phyloP scores from a whole-genome alignment of 2,113 vertebrate genomes.

The Elaphurus davidianus region DNA sequence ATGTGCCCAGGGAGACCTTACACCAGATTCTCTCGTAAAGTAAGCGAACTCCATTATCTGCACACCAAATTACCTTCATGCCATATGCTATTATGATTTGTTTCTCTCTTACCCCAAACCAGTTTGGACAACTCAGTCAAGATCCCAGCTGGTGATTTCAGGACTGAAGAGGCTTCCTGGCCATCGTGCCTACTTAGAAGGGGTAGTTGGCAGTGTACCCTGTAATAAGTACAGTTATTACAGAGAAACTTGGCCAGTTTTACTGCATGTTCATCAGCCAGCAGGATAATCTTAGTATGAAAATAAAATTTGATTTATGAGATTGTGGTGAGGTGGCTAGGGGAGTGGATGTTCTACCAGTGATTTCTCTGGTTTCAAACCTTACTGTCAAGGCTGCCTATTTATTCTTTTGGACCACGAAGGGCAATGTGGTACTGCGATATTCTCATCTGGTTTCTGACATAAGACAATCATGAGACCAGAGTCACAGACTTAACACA shows the following conservation, averaged over 20 bases:
- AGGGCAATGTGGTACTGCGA: neutral
- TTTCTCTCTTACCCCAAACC: neutral
- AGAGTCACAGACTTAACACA: neutral
- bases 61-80: neutral
- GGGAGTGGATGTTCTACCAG: neutral
- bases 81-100: neutral
- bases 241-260: neutral
- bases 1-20: neutral
- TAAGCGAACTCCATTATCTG: neutral
- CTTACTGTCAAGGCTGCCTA: neutral
- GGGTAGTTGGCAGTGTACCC: neutral
- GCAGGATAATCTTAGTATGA: neutral
- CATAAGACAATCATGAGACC: neutral
- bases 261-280: neutral
- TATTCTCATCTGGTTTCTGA: neutral
- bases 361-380: neutral
- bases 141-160: neutral
- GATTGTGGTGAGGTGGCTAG: neutral
- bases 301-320: neutral
- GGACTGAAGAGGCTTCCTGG: neutral
- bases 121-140: neutral
- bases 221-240: neutral
- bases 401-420: neutral
- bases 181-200: neutral
- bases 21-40: neutral